These are phyloP conservation scores for Ophion ellenae DNA, from an alignment of 2,888 invertebrate species.

Conservation along the genomic window DNA sequence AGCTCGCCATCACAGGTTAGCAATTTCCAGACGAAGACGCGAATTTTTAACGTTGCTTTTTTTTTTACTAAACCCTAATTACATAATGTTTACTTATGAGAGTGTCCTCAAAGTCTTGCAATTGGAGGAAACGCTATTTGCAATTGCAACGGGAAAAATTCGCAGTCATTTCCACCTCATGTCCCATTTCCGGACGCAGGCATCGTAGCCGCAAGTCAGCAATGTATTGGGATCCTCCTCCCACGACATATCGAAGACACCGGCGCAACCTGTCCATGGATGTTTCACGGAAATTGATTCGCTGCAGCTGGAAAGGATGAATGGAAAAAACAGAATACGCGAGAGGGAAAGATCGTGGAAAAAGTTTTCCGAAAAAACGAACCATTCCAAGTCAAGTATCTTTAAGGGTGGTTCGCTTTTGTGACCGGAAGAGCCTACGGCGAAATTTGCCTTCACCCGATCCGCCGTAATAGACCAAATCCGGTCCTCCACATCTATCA, in stretches of 20 bases:
- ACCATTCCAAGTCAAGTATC: slow-evolving; percentile 84
- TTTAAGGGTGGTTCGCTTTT: slow-evolving; percentile 66
- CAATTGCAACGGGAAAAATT: background rate
- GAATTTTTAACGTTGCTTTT: background rate
- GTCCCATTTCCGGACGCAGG: slow-evolving; percentile 88
- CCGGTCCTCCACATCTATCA: slow-evolving; percentile 80
- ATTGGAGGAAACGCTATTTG: background rate
- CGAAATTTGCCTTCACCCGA: slow-evolving; percentile 80
- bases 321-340: background rate
- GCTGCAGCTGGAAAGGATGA: slow-evolving; percentile 69
- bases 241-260: slow-evolving; percentile 87
- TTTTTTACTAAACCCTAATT: too few species aligned
- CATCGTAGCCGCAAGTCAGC: slow-evolving; percentile 89
- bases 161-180: slow-evolving; percentile 78
- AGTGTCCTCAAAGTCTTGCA: too few species aligned
- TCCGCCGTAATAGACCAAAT: slow-evolving; percentile 84
- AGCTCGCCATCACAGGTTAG: background rate
- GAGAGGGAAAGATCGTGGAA: background rate
- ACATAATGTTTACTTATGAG: background rate
- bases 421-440: slow-evolving; percentile 85
- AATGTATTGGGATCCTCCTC: slow-evolving; percentile 86
- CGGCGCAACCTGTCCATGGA: slow-evolving; percentile 84
- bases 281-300: slow-evolving; percentile 69
- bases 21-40: background rate
- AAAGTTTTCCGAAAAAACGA: background rate